These are phyloP conservation scores for Nasua narica DNA, from an alignment of 2,797 vertebrate genomes.

Conservation along the genomic window DNA sequence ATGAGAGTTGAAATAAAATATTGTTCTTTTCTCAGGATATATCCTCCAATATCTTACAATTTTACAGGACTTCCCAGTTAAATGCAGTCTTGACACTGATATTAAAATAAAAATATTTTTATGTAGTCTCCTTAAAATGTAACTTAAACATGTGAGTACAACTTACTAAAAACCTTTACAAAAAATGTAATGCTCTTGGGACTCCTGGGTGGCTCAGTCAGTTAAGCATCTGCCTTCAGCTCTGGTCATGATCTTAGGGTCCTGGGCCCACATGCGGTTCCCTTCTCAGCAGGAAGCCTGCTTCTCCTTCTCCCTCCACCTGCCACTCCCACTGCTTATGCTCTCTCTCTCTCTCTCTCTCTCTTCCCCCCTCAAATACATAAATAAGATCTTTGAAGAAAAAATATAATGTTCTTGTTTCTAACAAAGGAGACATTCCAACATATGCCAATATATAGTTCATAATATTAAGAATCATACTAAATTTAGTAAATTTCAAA, in stretches of 20 bases:
- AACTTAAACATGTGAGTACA: neutral
- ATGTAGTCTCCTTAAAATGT: neutral
- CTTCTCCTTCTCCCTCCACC: no score
- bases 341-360: no score
- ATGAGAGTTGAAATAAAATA: neutral
- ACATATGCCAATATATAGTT: neutral
- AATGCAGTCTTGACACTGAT: neutral
- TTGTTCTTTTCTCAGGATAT: neutral
- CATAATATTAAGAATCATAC: neutral
- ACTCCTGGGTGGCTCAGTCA: no score
- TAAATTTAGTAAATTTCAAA: neutral
- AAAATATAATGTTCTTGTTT: neutral
- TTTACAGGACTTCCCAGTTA: neutral
- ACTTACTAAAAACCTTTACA: neutral
- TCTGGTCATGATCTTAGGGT: no score
- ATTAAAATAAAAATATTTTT: neutral
- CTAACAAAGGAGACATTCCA: neutral
- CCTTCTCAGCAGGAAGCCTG: no score
- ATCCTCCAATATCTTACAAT: neutral
- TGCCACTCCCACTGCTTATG: no score
- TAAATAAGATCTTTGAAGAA: no score
- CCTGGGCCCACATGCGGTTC: no score
- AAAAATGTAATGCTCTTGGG: neutral
- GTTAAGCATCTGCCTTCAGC: no score
- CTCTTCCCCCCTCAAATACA: no score